Evolutionary conservation across 2,888 invertebrate genomes (phyloP), one percentile per base, ranked within the genome.

Genomic region (Strigamia crassipes): DNA sequence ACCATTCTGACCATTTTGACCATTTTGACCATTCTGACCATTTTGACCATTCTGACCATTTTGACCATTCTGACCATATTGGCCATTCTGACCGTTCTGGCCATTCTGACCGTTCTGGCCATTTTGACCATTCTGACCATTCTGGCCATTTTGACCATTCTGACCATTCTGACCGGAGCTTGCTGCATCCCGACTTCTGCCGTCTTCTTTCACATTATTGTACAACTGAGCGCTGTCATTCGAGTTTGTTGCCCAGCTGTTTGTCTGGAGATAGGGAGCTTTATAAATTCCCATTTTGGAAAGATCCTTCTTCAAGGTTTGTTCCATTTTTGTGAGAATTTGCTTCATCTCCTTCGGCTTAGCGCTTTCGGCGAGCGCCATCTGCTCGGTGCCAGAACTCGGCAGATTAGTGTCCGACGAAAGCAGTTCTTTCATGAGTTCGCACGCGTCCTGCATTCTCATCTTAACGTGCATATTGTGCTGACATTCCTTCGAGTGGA

Each of bases 351-450:
- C 31, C 13, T 18, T 23, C 34, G 78, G 78, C 8, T 23, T 31
- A 8, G 5, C 34, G n/a, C 23, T 13, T 9, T 23, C 31, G 13
- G 78, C 31, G 9, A 34, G 15, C 18, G 34, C 34, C 8, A 12
- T 4, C 12, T 27, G 18, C 2, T 12, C 15, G 12, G 1, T 34
- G 13, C 31, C 13, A 8, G 5, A 3, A 51, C 51, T 9, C 3
- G 18, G 80, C 8, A 42, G 15, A 23, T 80, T 61, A 1, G 81
- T 21, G 9, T 66, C 34, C 5, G 56, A 5, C 6, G 61, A 27
- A 13, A 81, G 56, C 9, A 81, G 6, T n/a, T 81, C 81, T 12
- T 81, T 61, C 81, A 81, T 81, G 10, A 81, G 81, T 18, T 81
- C 61, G 18, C 81, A 81, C 2, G 81, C 81, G 10, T 81, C 81